Evolutionary conservation across 2,888 invertebrate species (phyloP), one percentile per base, ranked within the genome.

Genomic region (Ligdia adustata): DNA sequence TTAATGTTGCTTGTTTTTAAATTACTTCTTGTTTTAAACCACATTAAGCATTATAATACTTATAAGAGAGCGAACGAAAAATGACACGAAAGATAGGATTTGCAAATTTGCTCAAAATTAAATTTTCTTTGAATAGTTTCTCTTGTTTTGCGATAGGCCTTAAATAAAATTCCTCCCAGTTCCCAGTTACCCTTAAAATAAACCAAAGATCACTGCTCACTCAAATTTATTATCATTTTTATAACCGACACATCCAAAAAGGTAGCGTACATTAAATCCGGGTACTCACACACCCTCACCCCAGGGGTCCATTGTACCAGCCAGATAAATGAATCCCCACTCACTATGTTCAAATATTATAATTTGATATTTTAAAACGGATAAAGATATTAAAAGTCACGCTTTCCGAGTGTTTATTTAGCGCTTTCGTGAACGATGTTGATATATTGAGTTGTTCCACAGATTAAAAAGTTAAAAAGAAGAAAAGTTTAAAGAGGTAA

Each of bases 331-430:
- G 89, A 80, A 80, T 72, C 79, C 58, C 63, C 67, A 67, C 78
- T 69, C 66, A 79, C 75, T 78, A 81, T 80, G 79, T 76, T 84
- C 85, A 87, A 22, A 88, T 88, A 88, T 88, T 89, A 89, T 89
- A 89, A 89, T 89, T 88, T 89, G 89, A 89, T 89, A 89, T 89
- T 88, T 87, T 84, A 75, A 83, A 87, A 84, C 75, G 86, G 79
- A 88, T 89, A 85, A 82, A 88, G 85, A 88, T 89, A 88, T 89
- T 87, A 87, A 87, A 75, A 86, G 82, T 88, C 88, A 85, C 87
- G 87, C 82, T 80, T 73, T 51, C 27, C 51, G 65, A 83, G 87
- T 89, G 88, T 89, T 88, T 87, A 86, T 87, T 88, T 85, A 88
- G 74, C 88, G 79, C 79, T 73, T 70, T 66, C 60, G 69, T 65